Conservation (phyloP, 2,797 vertebrate genomes). For the Sylvilagus floridanus region DNA sequence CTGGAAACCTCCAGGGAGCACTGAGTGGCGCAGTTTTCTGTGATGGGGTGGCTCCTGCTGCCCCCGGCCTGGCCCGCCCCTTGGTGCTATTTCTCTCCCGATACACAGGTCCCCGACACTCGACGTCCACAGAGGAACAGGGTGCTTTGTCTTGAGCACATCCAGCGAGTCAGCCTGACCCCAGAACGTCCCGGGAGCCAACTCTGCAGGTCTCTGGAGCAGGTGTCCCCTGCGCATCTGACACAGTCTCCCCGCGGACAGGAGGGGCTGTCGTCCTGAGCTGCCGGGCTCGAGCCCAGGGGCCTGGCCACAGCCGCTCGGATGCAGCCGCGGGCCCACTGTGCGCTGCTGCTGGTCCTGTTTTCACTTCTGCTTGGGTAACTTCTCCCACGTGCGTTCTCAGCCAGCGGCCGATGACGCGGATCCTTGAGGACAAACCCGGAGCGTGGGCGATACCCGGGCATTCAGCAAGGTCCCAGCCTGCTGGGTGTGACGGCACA, state of each 20-base stretch:
- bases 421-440: not conserved
- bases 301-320: too few species aligned
- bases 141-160: not conserved
- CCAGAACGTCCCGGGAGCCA: not conserved
- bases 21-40: not conserved
- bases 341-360: too few species aligned
- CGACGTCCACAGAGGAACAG: not conserved
- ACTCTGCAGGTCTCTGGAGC: too few species aligned
- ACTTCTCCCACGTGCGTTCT: not conserved
- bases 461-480: rapidly evolving
- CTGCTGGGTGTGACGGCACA: not conserved
- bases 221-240: too few species aligned
- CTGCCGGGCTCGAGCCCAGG: too few species aligned
- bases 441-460: rapidly evolving
- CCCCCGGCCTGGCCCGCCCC: not conserved
- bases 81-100: not conserved
- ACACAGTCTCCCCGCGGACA: too few species aligned
- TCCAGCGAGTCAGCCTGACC: not conserved
- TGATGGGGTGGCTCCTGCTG: rapidly evolving
- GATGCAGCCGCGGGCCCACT: too few species aligned
- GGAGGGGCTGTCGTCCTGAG: too few species aligned
- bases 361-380: rapidly evolving
- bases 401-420: not conserved
- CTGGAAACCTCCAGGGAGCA: rapidly evolving
- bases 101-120: rapidly evolving